Conservation (phyloP, 2,113 vertebrate genomes). For the Synodontis membranacea region DNA sequence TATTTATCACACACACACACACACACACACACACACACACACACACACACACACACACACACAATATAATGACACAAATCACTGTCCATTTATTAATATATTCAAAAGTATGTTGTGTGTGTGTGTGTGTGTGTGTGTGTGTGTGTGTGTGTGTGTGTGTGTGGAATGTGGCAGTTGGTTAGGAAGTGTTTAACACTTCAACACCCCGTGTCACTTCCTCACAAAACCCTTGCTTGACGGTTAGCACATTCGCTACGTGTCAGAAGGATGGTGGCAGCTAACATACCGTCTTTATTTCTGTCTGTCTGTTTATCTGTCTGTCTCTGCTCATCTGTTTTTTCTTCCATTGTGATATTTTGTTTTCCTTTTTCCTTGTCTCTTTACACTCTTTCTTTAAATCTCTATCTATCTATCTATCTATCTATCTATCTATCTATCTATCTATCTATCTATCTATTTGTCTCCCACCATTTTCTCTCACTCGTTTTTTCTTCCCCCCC, state of each 20-base stretch:
- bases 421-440: background rate
- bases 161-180: background rate
- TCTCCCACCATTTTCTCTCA: background rate
- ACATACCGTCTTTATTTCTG: background rate
- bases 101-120: background rate
- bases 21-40: background rate
- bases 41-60: background rate
- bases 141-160: background rate
- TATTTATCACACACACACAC: background rate
- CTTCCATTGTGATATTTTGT: background rate
- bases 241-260: background rate
- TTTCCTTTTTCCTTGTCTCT: background rate
- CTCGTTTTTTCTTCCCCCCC: conserved; percentile 36
- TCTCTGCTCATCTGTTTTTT: background rate
- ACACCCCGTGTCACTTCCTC: background rate
- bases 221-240: background rate
- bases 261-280: background rate
- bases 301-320: background rate
- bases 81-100: background rate
- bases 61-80: background rate
- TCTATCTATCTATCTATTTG: background rate
- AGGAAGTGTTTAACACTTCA: conserved; percentile 19
- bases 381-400: background rate
- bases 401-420: background rate
- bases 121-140: conserved; percentile 13